These are phyloP conservation scores for Julus scandinavius DNA, from an alignment of 2,888 invertebrate species.

Conservation along the genomic window DNA sequence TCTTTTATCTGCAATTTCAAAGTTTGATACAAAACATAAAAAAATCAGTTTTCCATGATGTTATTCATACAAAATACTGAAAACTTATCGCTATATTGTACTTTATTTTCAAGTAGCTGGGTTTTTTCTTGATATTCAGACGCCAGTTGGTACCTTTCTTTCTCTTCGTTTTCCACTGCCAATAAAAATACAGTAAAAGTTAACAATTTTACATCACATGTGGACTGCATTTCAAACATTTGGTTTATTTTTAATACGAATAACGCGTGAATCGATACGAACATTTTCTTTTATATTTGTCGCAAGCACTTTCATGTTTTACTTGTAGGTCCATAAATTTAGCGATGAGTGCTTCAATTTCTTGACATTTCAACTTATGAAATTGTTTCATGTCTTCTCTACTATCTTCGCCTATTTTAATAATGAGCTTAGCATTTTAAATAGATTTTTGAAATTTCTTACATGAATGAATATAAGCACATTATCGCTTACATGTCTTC, in stretches of 20 bases:
- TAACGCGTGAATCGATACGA: not conserved
- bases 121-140: not conserved
- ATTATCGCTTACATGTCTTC: not conserved
- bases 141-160: not conserved
- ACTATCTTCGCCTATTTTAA: not conserved
- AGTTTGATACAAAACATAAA: not conserved
- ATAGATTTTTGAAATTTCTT: not conserved
- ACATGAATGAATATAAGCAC: not conserved
- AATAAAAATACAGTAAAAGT: not conserved
- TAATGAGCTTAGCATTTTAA: not conserved
- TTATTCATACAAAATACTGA: not conserved
- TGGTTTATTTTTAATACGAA: not conserved
- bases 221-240: not conserved
- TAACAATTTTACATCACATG: not conserved
- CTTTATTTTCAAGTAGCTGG: not conserved
- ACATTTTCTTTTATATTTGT: not conserved
- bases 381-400: not conserved
- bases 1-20: not conserved
- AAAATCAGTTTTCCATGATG: not conserved
- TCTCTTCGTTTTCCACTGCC: not conserved
- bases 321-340: not conserved
- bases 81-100: not conserved
- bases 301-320: slow-evolving; percentile 13
- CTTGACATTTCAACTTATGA: not conserved
- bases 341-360: not conserved